Percentiles rank a stretch among this genome's conserved stretches.
These are phyloP conservation scores for Apis florea DNA, from an alignment of 1,140 invertebrate species.

Conservation along the genomic window DNA sequence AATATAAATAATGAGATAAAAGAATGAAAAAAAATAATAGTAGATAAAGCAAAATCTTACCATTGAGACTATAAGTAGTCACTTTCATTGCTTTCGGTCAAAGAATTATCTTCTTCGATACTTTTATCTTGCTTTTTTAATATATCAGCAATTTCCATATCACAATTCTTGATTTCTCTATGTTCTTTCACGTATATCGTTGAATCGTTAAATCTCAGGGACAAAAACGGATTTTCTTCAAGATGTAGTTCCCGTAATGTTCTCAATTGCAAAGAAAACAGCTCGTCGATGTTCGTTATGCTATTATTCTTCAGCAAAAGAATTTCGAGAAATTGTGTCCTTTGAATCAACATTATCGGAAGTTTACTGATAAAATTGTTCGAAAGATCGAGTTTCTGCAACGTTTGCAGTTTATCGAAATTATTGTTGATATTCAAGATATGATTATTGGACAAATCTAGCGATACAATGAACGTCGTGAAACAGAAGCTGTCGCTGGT, in stretches of 20 bases:
- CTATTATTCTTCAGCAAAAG: conserved; percentile 1
- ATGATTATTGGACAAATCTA: conserved; percentile 68
- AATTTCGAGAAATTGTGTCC: rapidly evolving
- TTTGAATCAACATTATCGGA: neutral
- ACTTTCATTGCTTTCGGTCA: no score
- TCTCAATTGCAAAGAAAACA: neutral
- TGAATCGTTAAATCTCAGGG: neutral
- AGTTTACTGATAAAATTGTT: conserved; percentile 69
- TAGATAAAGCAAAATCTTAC: neutral
- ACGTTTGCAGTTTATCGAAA: conserved; percentile 58
- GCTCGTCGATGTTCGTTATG: neutral
- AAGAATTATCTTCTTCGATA: no score
- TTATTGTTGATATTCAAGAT: conserved; percentile 64
- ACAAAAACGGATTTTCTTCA: conserved; percentile 4
- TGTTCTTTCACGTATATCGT: neutral
- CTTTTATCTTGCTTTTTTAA: no score
- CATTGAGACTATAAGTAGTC: neutral
- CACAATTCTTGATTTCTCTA: neutral
- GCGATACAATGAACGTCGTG: conserved; percentile 52
- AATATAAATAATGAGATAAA: no score
- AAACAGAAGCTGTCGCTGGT: conserved; percentile 48
- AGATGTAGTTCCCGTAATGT: neutral
- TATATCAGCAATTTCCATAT: no score
- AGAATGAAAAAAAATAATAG: neutral
- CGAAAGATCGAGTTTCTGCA: conserved; percentile 72